phyloP scores from a whole-genome alignment of 2,888 invertebrate genomes.

The Leptopilina drosophilae region DNA sequence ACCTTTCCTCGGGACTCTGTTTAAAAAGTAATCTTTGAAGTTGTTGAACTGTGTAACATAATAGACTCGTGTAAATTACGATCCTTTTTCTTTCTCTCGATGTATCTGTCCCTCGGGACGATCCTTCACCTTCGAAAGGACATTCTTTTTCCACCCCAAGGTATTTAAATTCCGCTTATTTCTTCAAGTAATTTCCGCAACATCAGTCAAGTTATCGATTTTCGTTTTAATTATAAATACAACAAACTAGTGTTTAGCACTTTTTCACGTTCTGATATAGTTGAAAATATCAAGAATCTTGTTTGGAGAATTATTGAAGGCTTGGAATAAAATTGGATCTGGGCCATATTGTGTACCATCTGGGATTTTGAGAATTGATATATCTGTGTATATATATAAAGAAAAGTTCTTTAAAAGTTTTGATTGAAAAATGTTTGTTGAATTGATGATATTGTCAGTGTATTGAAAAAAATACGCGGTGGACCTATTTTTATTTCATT shows the following conservation, averaged over 20 bases:
- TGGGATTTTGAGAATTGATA: neutral
- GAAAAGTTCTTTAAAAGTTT: conserved; percentile 7
- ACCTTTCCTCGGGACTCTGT: conserved; percentile 19
- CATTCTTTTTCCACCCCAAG: conserved; percentile 49
- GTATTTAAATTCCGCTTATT: conserved; percentile 56
- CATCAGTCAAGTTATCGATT: neutral
- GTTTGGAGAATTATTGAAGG: too few relatives aligned
- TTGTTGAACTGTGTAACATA: conserved; percentile 65
- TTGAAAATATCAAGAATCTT: too few relatives aligned
- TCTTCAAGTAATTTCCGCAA: neutral
- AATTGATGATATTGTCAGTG: conserved; percentile 37
- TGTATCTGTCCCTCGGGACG: conserved; percentile 66
- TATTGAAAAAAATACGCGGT: conserved; percentile 29
- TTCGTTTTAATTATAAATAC: too few relatives aligned
- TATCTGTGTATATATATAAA: too few relatives aligned
- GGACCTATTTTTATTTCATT: conserved; percentile 51
- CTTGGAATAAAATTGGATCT: neutral
- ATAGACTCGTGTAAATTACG: conserved; percentile 67
- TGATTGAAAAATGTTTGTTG: conserved; percentile 30
- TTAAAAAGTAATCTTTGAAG: conserved; percentile 68
- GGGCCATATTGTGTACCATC: conserved; percentile 25
- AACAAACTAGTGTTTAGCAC: too few relatives aligned
- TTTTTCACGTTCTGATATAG: too few relatives aligned
- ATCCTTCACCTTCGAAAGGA: conserved; percentile 60
- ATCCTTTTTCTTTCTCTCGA: conserved; percentile 61